phyloP scores from a whole-genome alignment of 2,113 vertebrate species.

The Ahaetulla prasina region DNA sequence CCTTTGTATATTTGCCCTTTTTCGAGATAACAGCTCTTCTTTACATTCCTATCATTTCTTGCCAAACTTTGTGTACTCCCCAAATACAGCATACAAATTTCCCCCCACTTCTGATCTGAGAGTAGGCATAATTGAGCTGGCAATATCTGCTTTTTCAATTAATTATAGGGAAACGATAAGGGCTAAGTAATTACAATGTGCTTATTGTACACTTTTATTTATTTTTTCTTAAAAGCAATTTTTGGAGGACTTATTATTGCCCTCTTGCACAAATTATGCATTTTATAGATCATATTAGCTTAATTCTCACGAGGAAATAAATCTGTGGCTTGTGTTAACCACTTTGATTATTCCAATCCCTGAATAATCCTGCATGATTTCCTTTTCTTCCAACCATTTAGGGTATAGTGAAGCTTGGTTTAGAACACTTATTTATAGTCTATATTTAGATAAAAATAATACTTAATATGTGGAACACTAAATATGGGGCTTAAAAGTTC shows the following conservation, averaged over 20 bases:
- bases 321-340: no score
- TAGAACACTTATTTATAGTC: neutral
- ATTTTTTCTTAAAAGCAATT: neutral
- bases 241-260: neutral
- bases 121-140: neutral
- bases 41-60: slow-evolving; percentile 21
- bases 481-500: neutral
- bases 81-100: neutral
- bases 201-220: neutral
- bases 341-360: neutral
- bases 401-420: neutral
- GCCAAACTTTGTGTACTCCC: neutral
- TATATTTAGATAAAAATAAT: neutral
- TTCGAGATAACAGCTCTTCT: slow-evolving; percentile 3
- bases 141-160: neutral
- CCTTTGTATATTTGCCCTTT: slow-evolving; percentile 2
- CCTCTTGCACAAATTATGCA: neutral
- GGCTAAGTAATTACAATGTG: neutral
- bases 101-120: neutral
- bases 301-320: neutral
- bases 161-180: neutral
- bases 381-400: neutral
- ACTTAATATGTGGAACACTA: neutral
- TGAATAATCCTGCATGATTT: neutral
- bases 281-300: neutral